A percentile compares a stretch with the other conserved stretches of the same genome.
Conservation (phyloP, 2,113 vertebrate species). For the Chionodraco myersi region DNA sequence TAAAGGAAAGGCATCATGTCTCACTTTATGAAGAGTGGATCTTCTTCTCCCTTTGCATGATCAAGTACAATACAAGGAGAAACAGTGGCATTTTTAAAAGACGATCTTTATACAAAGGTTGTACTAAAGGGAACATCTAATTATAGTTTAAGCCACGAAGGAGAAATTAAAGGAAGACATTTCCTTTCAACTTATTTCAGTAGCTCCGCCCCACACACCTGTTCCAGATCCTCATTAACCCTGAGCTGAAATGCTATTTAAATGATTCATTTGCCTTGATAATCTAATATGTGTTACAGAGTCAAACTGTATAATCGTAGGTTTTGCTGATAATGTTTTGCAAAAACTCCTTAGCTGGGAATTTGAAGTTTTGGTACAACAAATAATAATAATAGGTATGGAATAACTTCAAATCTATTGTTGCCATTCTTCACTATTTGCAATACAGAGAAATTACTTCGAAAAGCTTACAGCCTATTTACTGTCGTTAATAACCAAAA, state of each 20-base stretch:
- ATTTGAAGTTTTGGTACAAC: constrained; percentile 25
- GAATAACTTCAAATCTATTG: constrained; percentile 41
- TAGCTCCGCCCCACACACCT: constrained; percentile 22
- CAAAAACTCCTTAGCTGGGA: constrained; percentile 16
- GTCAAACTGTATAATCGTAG: constrained; percentile 13
- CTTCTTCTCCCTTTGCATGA: constrained; percentile 52
- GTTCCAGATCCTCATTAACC: constrained; percentile 25
- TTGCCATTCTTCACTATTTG: constrained; percentile 59
- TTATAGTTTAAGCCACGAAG: constrained; percentile 52
- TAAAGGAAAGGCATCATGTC: constrained; percentile 53
- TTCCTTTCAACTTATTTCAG: constrained; percentile 27
- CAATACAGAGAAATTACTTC: constrained; percentile 63
- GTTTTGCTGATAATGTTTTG: constrained; percentile 28
- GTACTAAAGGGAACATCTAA: constrained; percentile 28
- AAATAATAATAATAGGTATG: constrained; percentile 11
- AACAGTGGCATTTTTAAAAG: constrained; percentile 65
- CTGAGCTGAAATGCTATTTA: constrained; percentile 22
- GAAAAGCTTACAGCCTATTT: constrained; percentile 34
- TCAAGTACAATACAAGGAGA: constrained; percentile 61
- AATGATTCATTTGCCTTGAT: constrained; percentile 42
- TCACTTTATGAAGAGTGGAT: constrained; percentile 53
- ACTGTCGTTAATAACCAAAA: constrained; percentile 48
- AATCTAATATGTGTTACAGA: constrained; percentile 35
- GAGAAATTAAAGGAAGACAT: constrained; percentile 33
- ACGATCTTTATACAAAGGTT: constrained; percentile 45